phyloP scores from a whole-genome alignment of 2,113 vertebrate species.

The Platysternon megacephalum region DNA sequence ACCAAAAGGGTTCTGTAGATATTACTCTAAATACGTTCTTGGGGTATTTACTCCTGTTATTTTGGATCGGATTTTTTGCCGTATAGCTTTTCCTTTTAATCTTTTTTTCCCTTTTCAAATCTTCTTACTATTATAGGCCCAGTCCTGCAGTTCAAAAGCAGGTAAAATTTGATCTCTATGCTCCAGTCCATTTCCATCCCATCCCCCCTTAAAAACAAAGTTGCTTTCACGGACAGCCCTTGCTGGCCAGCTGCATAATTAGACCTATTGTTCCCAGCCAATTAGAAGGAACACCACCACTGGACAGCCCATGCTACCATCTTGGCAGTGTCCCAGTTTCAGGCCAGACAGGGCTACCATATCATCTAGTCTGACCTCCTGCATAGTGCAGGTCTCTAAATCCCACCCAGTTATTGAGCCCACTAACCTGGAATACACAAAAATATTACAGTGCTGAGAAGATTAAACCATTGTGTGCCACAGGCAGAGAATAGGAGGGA shows the following conservation, averaged over 20 bases:
- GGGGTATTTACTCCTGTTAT: slow-evolving; percentile 4
- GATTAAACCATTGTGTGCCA: neutral
- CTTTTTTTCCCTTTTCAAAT: neutral
- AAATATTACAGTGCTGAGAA: neutral
- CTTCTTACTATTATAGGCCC: neutral
- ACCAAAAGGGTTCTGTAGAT: neutral
- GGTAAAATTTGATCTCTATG: neutral
- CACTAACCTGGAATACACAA: neutral
- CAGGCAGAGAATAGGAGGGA: neutral
- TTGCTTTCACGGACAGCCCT: neutral
- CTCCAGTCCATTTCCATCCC: neutral
- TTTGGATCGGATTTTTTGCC: neutral
- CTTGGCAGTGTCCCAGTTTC: neutral
- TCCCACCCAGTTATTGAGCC: neutral
- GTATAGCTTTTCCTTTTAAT: slow-evolving; percentile 5
- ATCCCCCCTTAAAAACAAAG: fast-evolving
- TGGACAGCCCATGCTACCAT: neutral
- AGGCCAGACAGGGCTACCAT: neutral
- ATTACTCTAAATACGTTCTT: neutral
- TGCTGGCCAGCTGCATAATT: neutral
- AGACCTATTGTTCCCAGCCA: neutral
- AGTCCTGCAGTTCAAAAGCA: neutral
- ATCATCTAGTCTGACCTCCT: neutral
- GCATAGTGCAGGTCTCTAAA: neutral
- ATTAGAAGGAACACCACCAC: neutral